phyloP scores from a whole-genome alignment of 2,113 vertebrate species.

The Salvelinus namaycush region DNA sequence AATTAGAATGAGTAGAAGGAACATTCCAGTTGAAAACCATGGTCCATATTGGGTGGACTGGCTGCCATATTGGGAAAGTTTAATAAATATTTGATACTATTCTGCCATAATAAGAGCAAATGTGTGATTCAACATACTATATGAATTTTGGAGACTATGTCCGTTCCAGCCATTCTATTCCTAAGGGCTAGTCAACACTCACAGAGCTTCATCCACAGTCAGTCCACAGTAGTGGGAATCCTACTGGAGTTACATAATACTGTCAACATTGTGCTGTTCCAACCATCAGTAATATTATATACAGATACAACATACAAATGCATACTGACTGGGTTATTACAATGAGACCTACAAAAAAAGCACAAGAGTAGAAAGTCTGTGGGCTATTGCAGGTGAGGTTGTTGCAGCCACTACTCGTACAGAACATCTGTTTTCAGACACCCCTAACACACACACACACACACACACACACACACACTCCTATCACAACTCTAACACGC shows the following conservation, averaged over 20 bases:
- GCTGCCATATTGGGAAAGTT: neutral
- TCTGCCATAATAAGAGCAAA: neutral
- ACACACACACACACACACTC: conserved; percentile 16
- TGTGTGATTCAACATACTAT: conserved; percentile 28
- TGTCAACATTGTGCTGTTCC: conserved; percentile 90
- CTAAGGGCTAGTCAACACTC: conserved; percentile 30
- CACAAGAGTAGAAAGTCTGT: conserved; percentile 78
- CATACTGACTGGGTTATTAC: conserved; percentile 91
- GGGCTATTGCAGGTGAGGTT: conserved; percentile 84
- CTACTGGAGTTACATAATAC: conserved; percentile 64
- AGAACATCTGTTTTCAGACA: conserved; percentile 26
- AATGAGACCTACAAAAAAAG: conserved; percentile 93
- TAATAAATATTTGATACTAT: no score
- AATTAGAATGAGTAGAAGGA: conserved; percentile 57
- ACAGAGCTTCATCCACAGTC: conserved; percentile 50
- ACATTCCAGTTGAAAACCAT: neutral
- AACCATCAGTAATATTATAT: conserved; percentile 88
- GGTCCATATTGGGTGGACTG: neutral
- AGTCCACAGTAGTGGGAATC: conserved; percentile 21
- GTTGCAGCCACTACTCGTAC: conserved; percentile 43
- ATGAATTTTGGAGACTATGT: conserved; percentile 27
- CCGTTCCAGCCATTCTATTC: conserved; percentile 26
- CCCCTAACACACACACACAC: neutral
- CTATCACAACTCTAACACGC: conserved; percentile 30
- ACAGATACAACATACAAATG: conserved; percentile 95